Base-by-base conservation (phyloP, 1,140 invertebrate species). In the Drosophila suzukii region DNA sequence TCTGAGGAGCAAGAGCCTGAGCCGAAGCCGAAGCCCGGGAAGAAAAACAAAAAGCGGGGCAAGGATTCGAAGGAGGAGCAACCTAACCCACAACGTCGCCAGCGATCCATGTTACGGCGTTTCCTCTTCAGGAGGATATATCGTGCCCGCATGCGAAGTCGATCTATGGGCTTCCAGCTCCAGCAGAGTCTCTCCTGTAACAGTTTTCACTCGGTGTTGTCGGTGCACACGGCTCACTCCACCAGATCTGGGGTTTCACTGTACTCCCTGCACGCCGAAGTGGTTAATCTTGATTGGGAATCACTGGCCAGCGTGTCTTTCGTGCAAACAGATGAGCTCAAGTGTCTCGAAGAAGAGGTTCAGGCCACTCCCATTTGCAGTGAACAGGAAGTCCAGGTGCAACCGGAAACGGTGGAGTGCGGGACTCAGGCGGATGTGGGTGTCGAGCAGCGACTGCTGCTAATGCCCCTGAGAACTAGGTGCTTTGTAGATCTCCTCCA, bases 161-260 rank as follows among this genome's bases (percentile, higher is more conserved):
- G 41, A 39, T 47, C 55, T 17, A 1, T 38, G 13, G 3, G 5
- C 13, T 17, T 43, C 20, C 49, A 46, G 20, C 56, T 65, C 15
- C 55, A 38, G n/a, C 39, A 24, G 6, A 75, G 51, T 13, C 24
- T 57, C 13, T 80, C 89, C 2, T 7, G 39, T 24, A 12, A 39
- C 6, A 91, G 90, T 15, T 91, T 91, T 39, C 66, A 85, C 56
- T 90, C 90, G 10, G 39, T 46, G 0, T 17, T 39, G 0, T 81
- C 84, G 0, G 32, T 68, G 5, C 58, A 89, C 15, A 72, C 84
- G 15, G 27, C 27, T 12, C 62, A 39, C 34, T 62, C 73, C 4
- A 8, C 27, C 15, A 38, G 4, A 10, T 78, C 75, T 4, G 2
- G 4, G 0, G 2, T 20, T 4, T 77, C 73, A 3, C 0, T 49